Evolutionary conservation across 2,888 invertebrate species (phyloP).

Genomic region (Diachrysia chrysitis): DNA sequence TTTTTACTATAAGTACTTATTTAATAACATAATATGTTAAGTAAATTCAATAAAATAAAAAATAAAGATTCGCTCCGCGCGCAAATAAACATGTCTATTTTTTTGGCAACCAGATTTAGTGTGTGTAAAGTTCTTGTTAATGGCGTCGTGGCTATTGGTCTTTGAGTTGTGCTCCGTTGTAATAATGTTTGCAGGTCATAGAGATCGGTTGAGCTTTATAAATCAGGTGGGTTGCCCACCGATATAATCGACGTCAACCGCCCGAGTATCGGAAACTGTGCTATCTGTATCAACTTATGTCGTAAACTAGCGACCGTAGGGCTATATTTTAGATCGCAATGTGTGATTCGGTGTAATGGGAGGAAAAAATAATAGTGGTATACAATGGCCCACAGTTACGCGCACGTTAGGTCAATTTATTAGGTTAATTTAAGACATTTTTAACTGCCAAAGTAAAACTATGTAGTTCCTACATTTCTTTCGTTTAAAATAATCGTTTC

Average conservation of each 20-base stretch:
- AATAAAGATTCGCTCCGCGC: too few species aligned
- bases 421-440: neutral
- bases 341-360: conserved; percentile 50
- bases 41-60: too few species aligned
- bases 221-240: conserved; percentile 45
- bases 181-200: conserved; percentile 35
- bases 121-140: too few species aligned
- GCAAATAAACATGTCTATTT: too few species aligned
- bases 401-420: neutral
- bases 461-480: neutral
- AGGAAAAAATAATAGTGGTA: conserved; percentile 43
- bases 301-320: conserved; percentile 45
- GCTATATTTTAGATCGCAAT: conserved; percentile 49
- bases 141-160: too few species aligned
- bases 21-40: too few species aligned
- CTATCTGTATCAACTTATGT: conserved; percentile 55
- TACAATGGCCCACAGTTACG: conserved; percentile 31
- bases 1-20: too few species aligned
- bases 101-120: too few species aligned
- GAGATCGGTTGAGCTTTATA: conserved; percentile 42
- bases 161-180: neutral
- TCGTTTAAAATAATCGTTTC: neutral
- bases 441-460: neutral
- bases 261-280: conserved; percentile 41
- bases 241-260: conserved; percentile 41